Conservation (phyloP, 2,797 vertebrate genomes). For the Hypotaenidia philippensis region DNA sequence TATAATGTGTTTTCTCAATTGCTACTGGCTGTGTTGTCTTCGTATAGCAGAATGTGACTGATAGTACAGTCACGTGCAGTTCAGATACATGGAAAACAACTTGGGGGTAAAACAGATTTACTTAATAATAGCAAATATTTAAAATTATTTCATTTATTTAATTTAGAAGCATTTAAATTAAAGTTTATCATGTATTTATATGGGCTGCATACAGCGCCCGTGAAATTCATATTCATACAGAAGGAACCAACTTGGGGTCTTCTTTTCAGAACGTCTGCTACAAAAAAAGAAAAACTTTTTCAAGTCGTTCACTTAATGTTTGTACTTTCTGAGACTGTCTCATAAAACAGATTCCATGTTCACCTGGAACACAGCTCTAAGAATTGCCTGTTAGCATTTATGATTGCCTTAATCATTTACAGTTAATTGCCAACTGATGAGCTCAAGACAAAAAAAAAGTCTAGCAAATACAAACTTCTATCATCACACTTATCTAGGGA, state of each 20-base stretch:
- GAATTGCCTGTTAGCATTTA: neutral
- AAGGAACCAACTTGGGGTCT: neutral
- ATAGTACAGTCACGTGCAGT: neutral
- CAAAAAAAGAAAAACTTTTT: neutral
- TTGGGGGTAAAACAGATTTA: neutral
- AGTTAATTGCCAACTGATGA: neutral
- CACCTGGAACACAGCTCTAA: neutral
- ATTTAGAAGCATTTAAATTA: neutral
- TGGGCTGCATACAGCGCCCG: neutral
- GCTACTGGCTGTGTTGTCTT: neutral
- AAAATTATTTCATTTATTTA: neutral
- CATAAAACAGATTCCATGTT: neutral
- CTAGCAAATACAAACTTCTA: neutral
- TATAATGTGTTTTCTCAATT: constrained; percentile 36
- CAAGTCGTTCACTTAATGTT: neutral
- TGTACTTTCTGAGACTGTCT: neutral
- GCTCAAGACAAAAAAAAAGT: neutral
- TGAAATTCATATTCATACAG: neutral
- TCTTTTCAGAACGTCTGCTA: neutral
- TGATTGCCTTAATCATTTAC: neutral
- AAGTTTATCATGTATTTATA: neutral
- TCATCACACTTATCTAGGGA: neutral
- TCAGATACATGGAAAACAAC: neutral
- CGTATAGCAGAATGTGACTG: neutral
- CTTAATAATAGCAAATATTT: neutral